A percentile compares a stretch with the other conserved stretches of the same genome.
Evolutionary conservation across 2,113 vertebrate species (phyloP).

Genomic region (Lamprotornis superbus): DNA sequence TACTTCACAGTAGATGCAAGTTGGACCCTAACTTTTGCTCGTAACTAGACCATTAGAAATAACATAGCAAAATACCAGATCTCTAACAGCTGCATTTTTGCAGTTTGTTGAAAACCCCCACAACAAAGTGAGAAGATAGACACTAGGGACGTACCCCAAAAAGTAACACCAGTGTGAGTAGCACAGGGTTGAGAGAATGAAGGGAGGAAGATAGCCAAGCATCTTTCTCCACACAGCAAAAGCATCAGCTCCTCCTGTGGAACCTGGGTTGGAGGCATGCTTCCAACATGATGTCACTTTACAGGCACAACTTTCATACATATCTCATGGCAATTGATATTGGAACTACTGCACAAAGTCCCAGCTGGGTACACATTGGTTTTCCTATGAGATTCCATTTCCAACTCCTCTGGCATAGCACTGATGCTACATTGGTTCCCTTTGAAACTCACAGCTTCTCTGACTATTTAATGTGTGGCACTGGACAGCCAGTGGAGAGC

Average conservation of each 20-base stretch:
- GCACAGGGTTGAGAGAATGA: not conserved
- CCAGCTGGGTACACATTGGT: not conserved
- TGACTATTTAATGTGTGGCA: not conserved
- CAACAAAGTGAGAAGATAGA: accelerated
- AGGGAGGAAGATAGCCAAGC: not conserved
- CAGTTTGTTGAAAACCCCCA: not conserved
- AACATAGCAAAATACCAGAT: not conserved
- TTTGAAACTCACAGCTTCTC: not conserved
- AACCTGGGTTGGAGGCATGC: not conserved
- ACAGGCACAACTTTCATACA: not conserved
- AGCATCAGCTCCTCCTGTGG: not conserved
- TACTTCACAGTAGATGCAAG: not conserved
- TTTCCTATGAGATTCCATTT: not conserved
- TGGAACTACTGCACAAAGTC: not conserved
- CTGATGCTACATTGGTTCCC: not conserved
- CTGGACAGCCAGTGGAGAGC: not conserved
- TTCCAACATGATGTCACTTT: not conserved
- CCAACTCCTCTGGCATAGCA: not conserved
- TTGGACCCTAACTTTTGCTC: not conserved
- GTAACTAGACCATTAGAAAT: not conserved
- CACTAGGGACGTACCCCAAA: not conserved
- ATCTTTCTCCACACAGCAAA: not conserved
- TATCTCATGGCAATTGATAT: not conserved
- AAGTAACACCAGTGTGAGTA: not conserved
- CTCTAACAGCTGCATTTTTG: not conserved